These are phyloP conservation scores for Aquatica leii DNA, from an alignment of 2,888 invertebrate species.

Conservation along the genomic window DNA sequence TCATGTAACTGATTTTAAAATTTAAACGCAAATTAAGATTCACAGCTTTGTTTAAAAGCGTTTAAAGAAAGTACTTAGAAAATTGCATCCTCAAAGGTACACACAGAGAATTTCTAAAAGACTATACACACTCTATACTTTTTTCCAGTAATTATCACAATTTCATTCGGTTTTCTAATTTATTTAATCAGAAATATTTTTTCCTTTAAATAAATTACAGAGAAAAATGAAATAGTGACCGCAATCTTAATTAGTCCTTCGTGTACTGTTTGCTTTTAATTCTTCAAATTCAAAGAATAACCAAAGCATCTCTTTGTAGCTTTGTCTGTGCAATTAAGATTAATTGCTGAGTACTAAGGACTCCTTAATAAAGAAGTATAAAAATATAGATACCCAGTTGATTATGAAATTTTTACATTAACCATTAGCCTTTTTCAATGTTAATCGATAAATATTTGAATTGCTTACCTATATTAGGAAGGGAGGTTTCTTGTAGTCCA, in stretches of 20 bases:
- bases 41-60: conserved; percentile 16
- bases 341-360: conserved; percentile 27
- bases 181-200: conserved; percentile 9
- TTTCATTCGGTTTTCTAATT: conserved; percentile 14
- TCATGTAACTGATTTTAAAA: background rate
- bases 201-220: background rate
- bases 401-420: conserved; percentile 1
- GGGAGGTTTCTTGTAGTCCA: conserved; percentile 55
- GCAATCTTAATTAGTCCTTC: conserved; percentile 27
- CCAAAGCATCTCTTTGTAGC: conserved; percentile 22
- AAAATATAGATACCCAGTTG: conserved; percentile 7
- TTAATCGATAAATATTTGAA: no score
- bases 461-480: conserved; percentile 42
- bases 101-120: conserved; percentile 11
- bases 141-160: conserved; percentile 10
- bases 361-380: conserved; percentile 10
- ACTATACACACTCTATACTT: conserved; percentile 8
- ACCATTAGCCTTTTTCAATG: conserved; percentile 6
- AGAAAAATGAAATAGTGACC: conserved; percentile 12
- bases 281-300: conserved; percentile 16
- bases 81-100: conserved; percentile 21
- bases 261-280: conserved; percentile 15
- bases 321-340: conserved; percentile 27
- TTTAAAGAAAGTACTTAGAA: conserved; percentile 31
- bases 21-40: conserved; percentile 17